Evolutionary conservation across 2,797 vertebrate species (phyloP), one percentile per base, ranked within the genome.

Genomic region (Sciaenops ocellatus): DNA sequence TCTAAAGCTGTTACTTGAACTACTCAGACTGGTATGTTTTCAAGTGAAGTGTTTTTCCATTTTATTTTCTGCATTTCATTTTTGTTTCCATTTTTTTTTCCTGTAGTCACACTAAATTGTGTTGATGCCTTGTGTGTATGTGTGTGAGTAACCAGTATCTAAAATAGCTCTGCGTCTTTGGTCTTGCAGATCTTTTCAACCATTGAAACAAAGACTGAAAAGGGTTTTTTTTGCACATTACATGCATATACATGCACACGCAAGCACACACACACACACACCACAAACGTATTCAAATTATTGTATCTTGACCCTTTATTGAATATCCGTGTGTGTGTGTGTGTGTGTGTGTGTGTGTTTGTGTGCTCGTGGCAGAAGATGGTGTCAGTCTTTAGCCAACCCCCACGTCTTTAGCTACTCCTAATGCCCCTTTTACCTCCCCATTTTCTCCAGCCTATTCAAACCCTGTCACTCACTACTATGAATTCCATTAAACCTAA

Each of bases 351-450:
- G 50, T 48, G 73, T 67, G 83, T 86, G 82, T 86, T 56, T 82
- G 82, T 81, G 80, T 72, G 82, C 20, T 44, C 2, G 72, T 88
- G 72, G 81, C 83, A 86, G 83, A 87, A 79, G 89, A 90, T 85
- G 85, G 90, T 93, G 90, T 93, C 89, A 89, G 81, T 87, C 90
- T 70, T 92, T 73, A 76, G 87, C 77, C 85, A 78, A 84, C 87
- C 91, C 91, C 91, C 90, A 87, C 81, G 90, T 86, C 83, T 90
- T 89, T 84, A 90, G 79, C 86, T 81, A 62, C 79, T 75, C 87
- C 87, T 93, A 95, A 93, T 92, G 89, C 93, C 89, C 89, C 90
- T 88, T 92, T 92, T 93, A 90, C 92, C 89, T 92, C 88, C 90
- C 90, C 83, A 91, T 92, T 94, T 95, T 92, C 92, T 93, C 76